Evolutionary conservation across 2,888 invertebrate species (phyloP).

Genomic region (Lasioglossum marginatum): DNA sequence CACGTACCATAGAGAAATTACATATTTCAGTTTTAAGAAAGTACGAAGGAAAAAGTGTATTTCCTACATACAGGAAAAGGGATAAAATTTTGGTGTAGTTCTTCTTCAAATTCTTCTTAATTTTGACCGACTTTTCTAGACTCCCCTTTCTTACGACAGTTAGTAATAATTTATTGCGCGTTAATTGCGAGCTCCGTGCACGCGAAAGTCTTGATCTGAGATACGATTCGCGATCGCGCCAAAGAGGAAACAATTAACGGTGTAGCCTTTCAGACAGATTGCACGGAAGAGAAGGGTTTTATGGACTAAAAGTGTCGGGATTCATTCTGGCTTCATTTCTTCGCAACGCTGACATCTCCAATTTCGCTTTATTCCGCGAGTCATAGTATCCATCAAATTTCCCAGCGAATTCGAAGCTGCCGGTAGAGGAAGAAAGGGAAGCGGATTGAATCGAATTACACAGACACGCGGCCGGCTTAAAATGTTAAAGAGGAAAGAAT

Average conservation of each 20-base stretch:
- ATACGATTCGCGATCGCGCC: background rate
- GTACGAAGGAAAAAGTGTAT: too few relatives aligned
- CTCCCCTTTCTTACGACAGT: background rate
- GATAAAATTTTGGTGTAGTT: too few relatives aligned
- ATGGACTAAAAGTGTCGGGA: conserved; percentile 21
- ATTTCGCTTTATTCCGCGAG: conserved; percentile 39
- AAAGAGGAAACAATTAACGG: background rate
- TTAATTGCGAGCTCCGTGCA: background rate
- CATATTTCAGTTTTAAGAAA: too few relatives aligned
- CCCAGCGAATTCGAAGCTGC: conserved; percentile 40
- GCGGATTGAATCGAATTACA: conserved; percentile 71
- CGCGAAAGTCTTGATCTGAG: background rate
- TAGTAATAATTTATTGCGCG: background rate
- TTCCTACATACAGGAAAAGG: too few relatives aligned
- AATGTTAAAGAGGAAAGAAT: conserved; percentile 61
- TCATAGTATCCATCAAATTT: conserved; percentile 51
- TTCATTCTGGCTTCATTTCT: conserved; percentile 47
- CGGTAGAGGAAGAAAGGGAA: conserved; percentile 37
- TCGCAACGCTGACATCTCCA: conserved; percentile 40
- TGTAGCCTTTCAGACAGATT: conserved; percentile 1
- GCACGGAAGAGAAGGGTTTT: background rate
- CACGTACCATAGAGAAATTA: too few relatives aligned
- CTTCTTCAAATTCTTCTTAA: too few relatives aligned
- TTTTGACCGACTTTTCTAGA: too few relatives aligned
- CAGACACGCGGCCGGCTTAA: conserved; percentile 61